A percentile compares a stretch with the other conserved stretches of the same genome.
Conservation (phyloP, 23 tunicate genomes). For the Styela clava region DNA sequence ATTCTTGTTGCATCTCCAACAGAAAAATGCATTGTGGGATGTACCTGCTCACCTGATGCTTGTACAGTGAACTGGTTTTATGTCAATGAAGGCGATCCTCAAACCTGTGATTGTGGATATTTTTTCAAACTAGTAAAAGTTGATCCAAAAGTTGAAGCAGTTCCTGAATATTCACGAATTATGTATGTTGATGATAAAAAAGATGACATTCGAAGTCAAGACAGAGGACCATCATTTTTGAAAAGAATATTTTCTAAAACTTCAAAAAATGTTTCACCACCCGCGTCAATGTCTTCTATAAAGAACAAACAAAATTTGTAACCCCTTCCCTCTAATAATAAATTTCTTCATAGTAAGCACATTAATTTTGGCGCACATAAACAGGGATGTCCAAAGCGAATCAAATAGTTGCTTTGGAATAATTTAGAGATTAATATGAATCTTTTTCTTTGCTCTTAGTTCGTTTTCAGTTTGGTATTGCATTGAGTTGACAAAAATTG, state of each 20-base stretch:
- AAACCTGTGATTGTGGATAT: conserved; percentile 72
- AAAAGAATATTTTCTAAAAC: conserved; percentile 13
- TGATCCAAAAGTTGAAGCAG: conserved; percentile 19
- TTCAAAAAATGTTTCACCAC: background rate
- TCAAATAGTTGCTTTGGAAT: too few relatives aligned
- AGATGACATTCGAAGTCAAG: conserved; percentile 38
- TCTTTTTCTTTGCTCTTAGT: too few relatives aligned
- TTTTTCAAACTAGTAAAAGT: conserved; percentile 63
- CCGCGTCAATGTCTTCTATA: background rate
- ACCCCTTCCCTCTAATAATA: too few relatives aligned
- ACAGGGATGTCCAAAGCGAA: too few relatives aligned
- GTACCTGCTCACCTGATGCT: conserved; percentile 42
- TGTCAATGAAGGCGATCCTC: conserved; percentile 80
- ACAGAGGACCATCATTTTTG: background rate
- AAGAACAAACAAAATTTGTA: too few relatives aligned
- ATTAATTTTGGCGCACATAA: too few relatives aligned
- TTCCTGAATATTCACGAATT: conserved; percentile 66
- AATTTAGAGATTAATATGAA: too few relatives aligned
- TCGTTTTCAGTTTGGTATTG: too few relatives aligned
- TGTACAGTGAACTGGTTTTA: conserved; percentile 87
- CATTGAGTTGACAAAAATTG: too few relatives aligned
- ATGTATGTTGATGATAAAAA: conserved; percentile 62
- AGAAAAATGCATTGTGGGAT: conserved; percentile 78
- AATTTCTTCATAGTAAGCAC: too few relatives aligned
- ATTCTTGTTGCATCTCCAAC: conserved; percentile 71